Evolutionary conservation across 1,140 invertebrate genomes (phyloP), one percentile per base, ranked within the genome.

Genomic region (Drosophila saltans): DNA sequence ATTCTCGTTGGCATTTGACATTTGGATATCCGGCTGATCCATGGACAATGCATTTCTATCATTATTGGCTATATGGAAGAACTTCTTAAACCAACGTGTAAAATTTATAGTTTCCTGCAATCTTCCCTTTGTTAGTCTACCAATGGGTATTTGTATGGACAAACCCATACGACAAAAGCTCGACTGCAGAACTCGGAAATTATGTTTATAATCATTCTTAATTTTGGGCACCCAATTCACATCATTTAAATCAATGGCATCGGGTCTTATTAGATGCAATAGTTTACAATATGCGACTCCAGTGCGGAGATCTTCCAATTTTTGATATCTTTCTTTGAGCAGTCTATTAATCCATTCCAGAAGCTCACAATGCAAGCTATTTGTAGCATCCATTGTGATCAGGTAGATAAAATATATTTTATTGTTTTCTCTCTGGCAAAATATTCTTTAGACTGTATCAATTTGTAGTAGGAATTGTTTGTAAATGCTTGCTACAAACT

Each of bases 241-340:
- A 8, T 21, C 10, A 11, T 39, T 2, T 39, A 58, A 3, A 58
- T 58, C n/a, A 7, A 58, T 58, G 3, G 2, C 8, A 33, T 58
- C 11, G 6, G 57, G 28, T 58, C 57, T n/a, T 5, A 58, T 3
- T 3, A 33, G n/a, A 39, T 33, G 28, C 6, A 58, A 33, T 1
- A 58, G 57, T 10, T 58, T 26, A 39, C 57, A 58, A 33, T 33
- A 58, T 21, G 28, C 57, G 5, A 39, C 57, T 7, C 57, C 57
- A 21, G 10, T 58, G 11, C 57, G 7, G 10, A 58, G 33, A 10
- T 58, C 57, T 2, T 58, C 28, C 8, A 58, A 16, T 33, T 58
- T 58, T 33, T 8, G 11, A 58, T 16, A 33, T 4, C 16, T 5
- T 8, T 4, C 28, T 8, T 33, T 11, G 6, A 58, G 57, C n/a